These are phyloP conservation scores for Maccullochella peelii DNA, from an alignment of 2,113 vertebrate genomes.

Conservation along the genomic window DNA sequence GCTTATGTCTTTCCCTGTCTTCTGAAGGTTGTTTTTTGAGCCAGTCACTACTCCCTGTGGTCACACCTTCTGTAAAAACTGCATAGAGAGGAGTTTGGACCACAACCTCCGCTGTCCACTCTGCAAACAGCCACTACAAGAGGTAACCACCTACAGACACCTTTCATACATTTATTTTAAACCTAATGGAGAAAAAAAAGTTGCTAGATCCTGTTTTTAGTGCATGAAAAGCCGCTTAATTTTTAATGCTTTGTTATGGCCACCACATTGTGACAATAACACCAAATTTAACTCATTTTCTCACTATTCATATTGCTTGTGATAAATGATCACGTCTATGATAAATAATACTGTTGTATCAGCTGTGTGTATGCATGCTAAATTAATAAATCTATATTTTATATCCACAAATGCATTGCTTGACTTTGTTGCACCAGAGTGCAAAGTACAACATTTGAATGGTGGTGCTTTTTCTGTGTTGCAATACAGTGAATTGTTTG, in stretches of 20 bases:
- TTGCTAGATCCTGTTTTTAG: background rate
- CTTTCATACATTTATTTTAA: background rate
- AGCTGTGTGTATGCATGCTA: background rate
- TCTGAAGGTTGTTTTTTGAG: conserved; percentile 88
- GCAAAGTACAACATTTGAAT: background rate
- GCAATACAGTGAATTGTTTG: background rate
- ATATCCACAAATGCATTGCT: background rate
- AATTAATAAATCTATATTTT: background rate
- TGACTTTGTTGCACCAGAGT: background rate
- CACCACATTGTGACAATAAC: background rate
- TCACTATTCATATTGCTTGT: too few relatives aligned
- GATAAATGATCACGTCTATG: background rate
- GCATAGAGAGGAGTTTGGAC: conserved; percentile 92
- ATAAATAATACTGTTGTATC: background rate
- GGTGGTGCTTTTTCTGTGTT: background rate
- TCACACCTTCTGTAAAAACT: conserved; percentile 94
- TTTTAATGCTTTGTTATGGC: background rate
- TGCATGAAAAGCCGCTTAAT: background rate
- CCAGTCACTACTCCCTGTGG: conserved; percentile 93
- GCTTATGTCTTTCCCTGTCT: background rate
- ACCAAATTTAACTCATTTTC: background rate
- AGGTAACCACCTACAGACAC: conserved; percentile 76
- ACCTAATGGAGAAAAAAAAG: background rate
- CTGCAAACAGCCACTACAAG: conserved; percentile 93
- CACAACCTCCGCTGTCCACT: conserved; percentile 92